A percentile compares a stretch with the other conserved stretches of the same genome.
These are phyloP conservation scores for Xenopus petersii DNA, from an alignment of 2,797 vertebrate species.

Conservation along the genomic window DNA sequence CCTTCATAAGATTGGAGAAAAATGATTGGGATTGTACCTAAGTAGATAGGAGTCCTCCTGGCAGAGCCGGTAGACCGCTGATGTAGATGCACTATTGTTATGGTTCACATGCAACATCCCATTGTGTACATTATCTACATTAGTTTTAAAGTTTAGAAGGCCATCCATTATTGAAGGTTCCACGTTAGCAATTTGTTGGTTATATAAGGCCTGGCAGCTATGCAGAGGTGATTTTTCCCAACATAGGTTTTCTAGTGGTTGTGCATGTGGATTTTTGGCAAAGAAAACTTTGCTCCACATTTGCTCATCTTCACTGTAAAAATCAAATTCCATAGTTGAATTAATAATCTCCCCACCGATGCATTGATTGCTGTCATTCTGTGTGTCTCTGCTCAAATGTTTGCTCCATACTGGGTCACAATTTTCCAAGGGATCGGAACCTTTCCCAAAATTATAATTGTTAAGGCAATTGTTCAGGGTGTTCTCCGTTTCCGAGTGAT, in stretches of 20 bases:
- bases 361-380: constrained; percentile 36
- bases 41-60: constrained; percentile 48
- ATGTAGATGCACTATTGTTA: constrained; percentile 5
- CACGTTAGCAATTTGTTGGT: constrained; percentile 40
- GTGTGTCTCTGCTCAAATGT: constrained; percentile 53
- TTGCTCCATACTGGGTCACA: constrained; percentile 31
- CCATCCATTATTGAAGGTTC: constrained; percentile 7
- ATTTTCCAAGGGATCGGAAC: constrained; percentile 2
- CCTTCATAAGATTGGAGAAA: background rate
- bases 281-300: constrained; percentile 51
- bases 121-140: constrained; percentile 33
- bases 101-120: constrained; percentile 29
- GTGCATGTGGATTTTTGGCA: constrained; percentile 21
- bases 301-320: constrained; percentile 15
- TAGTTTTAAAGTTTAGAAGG: background rate
- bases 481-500: constrained; percentile 46
- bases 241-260: constrained; percentile 42
- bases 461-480: constrained; percentile 46
- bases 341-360: constrained; percentile 40
- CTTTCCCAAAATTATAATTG: constrained; percentile 37
- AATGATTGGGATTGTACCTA: background rate
- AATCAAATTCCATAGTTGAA: constrained; percentile 37
- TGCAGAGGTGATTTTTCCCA: constrained; percentile 45
- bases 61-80: rapidly evolving
- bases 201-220: constrained; percentile 26